phyloP scores from a whole-genome alignment of 2,888 invertebrate species.

The Megaustenia siamemsis region DNA sequence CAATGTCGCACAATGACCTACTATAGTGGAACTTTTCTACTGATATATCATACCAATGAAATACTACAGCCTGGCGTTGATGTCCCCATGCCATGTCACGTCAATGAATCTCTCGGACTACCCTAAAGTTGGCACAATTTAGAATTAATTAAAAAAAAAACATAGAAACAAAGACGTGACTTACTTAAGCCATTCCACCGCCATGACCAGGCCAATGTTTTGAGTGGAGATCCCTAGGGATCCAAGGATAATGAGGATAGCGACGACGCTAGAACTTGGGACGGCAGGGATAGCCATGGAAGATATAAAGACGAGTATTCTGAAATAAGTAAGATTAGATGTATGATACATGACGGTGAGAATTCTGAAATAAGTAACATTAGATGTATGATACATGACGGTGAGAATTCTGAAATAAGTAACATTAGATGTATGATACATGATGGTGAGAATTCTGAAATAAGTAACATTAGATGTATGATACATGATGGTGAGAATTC shows the following conservation, averaged over 20 bases:
- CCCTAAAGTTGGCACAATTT: neutral
- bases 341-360: too few relatives aligned
- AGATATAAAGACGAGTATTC: conserved; percentile 45
- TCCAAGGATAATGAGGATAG: conserved; percentile 50
- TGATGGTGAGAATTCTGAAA: too few relatives aligned
- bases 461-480: too few relatives aligned
- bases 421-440: too few relatives aligned
- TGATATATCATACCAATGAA: neutral
- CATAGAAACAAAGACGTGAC: neutral
- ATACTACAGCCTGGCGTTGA: neutral
- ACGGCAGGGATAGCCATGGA: conserved; percentile 53
- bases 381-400: too few relatives aligned
- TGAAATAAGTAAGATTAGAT: conserved; percentile 29
- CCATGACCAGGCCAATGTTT: conserved; percentile 53
- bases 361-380: too few relatives aligned
- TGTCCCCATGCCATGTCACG: neutral
- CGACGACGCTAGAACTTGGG: conserved; percentile 54
- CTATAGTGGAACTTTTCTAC: too few relatives aligned
- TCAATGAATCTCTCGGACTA: neutral
- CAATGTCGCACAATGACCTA: too few relatives aligned
- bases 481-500: too few relatives aligned
- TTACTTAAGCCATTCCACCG: conserved; percentile 57
- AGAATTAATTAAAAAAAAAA: neutral
- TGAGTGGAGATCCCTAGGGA: conserved; percentile 45
- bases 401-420: too few relatives aligned